Evolutionary conservation across 2,888 invertebrate genomes (phyloP), one percentile per base, ranked within the genome.

Genomic region (Amblyteles armatorius): DNA sequence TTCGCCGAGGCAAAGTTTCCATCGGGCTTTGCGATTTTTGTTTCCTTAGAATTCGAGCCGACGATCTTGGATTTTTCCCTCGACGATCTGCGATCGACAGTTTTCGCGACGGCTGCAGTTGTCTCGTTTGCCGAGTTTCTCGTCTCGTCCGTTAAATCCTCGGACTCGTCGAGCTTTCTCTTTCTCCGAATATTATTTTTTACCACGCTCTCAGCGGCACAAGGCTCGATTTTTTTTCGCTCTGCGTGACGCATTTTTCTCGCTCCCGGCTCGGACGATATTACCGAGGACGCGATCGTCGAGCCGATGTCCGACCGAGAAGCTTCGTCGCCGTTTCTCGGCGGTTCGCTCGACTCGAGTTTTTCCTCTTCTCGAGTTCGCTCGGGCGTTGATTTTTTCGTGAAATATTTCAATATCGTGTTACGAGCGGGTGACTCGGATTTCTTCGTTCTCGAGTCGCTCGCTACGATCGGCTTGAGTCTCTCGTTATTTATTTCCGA

Each of bases 401-500:
- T 71, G 29, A 88, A 81, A 78, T 87, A 88, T 69, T 86, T 86
- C 57, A 87, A 79, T 7, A 89, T 81, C 29, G 87, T 72, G 72
- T 87, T 84, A 29, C 76, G 44, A 3, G 65, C 79, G n/a, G 16
- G 9, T 2, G 60, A 55, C 9, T 63, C 68, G 13, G 44, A 36
- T 63, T 33, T 4, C 86, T 84, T 60, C 1, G 48, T 9, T 19
- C 67, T 60, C 6, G 57, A 9, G n/a, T 65, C 69, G 33, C 71
- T 78, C 36, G 16, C 19, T 29, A 36, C 6, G 52, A 60, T 9
- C 22, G 44, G 52, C 40, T 52, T 68, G 57, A 57, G 36, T 22
- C 81, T 82, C 68, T 74, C 85, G 55, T 90, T 90, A 83, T 79
- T 88, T 63, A 92, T 86, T 84, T 92, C 90, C 79, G 89, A 87